A percentile compares a stretch with the other conserved stretches of the same genome.
These are phyloP conservation scores for Salminus brasiliensis DNA, from an alignment of 2,113 vertebrate species.

Conservation along the genomic window DNA sequence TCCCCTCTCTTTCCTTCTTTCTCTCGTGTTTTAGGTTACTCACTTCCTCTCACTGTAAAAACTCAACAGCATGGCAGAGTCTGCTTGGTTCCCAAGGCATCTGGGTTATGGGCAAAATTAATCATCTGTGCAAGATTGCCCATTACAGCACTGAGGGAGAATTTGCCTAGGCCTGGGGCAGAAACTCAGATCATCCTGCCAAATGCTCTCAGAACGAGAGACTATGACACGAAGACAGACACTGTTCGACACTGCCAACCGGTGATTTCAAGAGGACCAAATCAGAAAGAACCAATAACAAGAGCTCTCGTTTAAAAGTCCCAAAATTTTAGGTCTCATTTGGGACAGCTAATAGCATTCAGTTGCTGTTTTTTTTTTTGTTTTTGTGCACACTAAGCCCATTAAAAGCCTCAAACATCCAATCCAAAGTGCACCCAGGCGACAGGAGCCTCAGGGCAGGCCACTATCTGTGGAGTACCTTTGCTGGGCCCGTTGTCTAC, in stretches of 20 bases:
- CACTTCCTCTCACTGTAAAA: constrained; percentile 17
- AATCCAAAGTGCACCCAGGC: background rate
- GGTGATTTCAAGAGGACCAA: background rate
- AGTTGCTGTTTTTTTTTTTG: too few species aligned
- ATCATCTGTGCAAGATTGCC: constrained; percentile 36
- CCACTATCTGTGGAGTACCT: background rate
- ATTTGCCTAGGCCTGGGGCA: constrained; percentile 32
- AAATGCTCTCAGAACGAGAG: background rate
- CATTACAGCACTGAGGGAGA: constrained; percentile 34
- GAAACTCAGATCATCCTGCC: constrained; percentile 19
- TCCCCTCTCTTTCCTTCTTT: background rate
- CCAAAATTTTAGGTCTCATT: background rate
- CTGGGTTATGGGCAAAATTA: constrained; percentile 31
- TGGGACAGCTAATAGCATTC: background rate
- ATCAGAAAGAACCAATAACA: background rate
- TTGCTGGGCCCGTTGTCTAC: background rate
- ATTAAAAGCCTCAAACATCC: background rate
- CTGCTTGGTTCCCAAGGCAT: constrained; percentile 23
- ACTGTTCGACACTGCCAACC: background rate
- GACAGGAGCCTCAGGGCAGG: background rate
- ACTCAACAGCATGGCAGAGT: constrained; percentile 4
- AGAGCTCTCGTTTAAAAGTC: background rate
- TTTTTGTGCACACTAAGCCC: background rate
- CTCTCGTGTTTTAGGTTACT: background rate
- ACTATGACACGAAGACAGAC: background rate